Conservation (phyloP, 2,797 vertebrate species). For the Erethizon dorsatum region DNA sequence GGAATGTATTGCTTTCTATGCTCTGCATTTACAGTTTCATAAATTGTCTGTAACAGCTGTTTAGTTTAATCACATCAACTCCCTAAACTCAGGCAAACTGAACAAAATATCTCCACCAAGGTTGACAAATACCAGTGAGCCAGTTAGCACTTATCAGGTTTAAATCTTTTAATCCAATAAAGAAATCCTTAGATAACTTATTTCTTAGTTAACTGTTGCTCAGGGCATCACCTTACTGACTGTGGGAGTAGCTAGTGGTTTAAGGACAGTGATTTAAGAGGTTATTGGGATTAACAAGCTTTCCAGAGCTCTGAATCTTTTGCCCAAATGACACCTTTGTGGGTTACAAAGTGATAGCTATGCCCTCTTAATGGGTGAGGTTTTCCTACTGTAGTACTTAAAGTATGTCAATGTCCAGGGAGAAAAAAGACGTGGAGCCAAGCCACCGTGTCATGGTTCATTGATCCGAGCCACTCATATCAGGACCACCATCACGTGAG, state of each 20-base stretch:
- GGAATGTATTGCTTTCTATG: neutral
- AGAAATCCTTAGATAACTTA: constrained; percentile 35
- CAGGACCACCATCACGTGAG: neutral
- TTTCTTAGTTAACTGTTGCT: constrained; percentile 44
- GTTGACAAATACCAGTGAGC: neutral
- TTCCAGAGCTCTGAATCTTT: constrained; percentile 5
- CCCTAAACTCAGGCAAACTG: constrained; percentile 1
- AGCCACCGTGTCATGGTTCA: neutral
- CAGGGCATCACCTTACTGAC: neutral
- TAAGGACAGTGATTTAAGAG: neutral
- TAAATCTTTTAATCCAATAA: constrained; percentile 54
- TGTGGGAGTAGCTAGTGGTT: neutral
- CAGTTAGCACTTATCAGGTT: neutral
- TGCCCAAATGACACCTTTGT: constrained; percentile 13
- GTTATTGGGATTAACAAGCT: neutral
- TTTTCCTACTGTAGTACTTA: neutral
- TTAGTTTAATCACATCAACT: neutral
- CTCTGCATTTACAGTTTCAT: neutral
- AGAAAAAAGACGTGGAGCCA: neutral
- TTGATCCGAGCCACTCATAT: neutral
- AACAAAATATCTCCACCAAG: neutral
- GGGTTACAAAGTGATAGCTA: neutral
- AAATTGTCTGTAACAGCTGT: neutral
- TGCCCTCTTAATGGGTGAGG: neutral
- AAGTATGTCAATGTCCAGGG: neutral